Conservation (phyloP, 2,113 vertebrate genomes). For the Eretmochelys imbricata region DNA sequence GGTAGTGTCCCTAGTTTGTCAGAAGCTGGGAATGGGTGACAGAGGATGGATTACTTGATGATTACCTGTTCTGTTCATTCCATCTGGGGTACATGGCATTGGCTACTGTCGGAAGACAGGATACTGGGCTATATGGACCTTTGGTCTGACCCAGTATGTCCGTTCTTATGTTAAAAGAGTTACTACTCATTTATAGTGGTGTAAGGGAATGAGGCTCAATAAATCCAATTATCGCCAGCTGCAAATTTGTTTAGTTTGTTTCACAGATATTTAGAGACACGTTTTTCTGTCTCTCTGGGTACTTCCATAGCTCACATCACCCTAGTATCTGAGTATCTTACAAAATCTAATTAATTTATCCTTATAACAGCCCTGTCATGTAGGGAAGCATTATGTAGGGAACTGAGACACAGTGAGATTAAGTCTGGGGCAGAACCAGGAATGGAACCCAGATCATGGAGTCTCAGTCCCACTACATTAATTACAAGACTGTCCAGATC, state of each 20-base stretch:
- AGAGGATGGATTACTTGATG: no score
- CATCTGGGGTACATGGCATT: no score
- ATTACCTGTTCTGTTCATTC: no score
- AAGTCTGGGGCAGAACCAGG: not conserved
- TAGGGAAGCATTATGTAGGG: not conserved
- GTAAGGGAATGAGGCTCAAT: not conserved
- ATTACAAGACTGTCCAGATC: not conserved
- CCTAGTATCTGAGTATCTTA: not conserved
- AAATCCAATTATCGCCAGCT: not conserved
- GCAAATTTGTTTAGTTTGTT: not conserved
- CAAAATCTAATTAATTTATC: not conserved
- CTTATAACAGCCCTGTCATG: accelerated
- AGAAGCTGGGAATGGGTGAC: no score
- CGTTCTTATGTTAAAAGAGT: not conserved
- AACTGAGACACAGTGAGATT: not conserved
- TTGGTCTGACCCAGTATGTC: no score
- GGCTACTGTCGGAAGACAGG: no score
- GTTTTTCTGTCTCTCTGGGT: not conserved
- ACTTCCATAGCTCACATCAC: not conserved
- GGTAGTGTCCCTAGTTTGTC: no score
- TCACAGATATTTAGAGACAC: not conserved
- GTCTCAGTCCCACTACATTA: not conserved
- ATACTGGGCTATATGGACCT: no score
- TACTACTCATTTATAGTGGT: not conserved
- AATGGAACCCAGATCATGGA: not conserved